Conservation (phyloP, 2,797 vertebrate species). For the Poecilia wingei region DNA sequence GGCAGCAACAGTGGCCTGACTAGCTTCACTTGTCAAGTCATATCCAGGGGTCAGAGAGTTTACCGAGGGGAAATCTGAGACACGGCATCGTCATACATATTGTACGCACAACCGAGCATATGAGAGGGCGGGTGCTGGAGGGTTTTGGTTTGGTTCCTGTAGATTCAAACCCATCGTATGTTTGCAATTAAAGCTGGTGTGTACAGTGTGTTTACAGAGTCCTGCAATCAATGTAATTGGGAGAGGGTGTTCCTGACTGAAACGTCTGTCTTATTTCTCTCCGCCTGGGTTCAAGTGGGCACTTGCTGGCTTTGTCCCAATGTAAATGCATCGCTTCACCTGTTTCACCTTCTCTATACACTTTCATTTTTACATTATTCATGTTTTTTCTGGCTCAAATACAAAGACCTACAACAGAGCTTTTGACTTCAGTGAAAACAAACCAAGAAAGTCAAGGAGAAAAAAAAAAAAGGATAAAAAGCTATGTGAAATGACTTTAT, state of each 20-base stretch:
- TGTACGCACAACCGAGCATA: slow-evolving; percentile 54
- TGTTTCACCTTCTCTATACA: slow-evolving; percentile 67
- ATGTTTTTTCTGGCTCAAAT: slow-evolving; percentile 67
- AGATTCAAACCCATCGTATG: slow-evolving; percentile 76
- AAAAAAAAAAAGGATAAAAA: background rate
- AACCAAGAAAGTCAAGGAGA: background rate
- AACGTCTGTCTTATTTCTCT: slow-evolving; percentile 69
- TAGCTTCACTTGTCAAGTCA: slow-evolving; percentile 47
- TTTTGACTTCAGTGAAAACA: background rate
- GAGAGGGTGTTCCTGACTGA: slow-evolving; percentile 73
- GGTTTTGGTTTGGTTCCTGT: slow-evolving; percentile 66
- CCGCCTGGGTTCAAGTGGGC: slow-evolving; percentile 70
- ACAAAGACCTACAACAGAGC: slow-evolving; percentile 52
- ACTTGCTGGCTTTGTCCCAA: slow-evolving; percentile 67
- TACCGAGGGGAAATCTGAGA: slow-evolving; percentile 57
- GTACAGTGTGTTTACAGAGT: slow-evolving; percentile 79
- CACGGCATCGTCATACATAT: slow-evolving; percentile 47
- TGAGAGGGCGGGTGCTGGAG: slow-evolving; percentile 52
- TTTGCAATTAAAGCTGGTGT: slow-evolving; percentile 78
- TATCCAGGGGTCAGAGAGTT: slow-evolving; percentile 54
- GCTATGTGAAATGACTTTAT: background rate
- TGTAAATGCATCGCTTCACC: slow-evolving; percentile 70
- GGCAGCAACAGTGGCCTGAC: slow-evolving; percentile 36
- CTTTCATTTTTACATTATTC: slow-evolving; percentile 50
- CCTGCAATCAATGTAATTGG: slow-evolving; percentile 81